phyloP scores from a whole-genome alignment of 2,888 invertebrate genomes.

The Perdita meconis region DNA sequence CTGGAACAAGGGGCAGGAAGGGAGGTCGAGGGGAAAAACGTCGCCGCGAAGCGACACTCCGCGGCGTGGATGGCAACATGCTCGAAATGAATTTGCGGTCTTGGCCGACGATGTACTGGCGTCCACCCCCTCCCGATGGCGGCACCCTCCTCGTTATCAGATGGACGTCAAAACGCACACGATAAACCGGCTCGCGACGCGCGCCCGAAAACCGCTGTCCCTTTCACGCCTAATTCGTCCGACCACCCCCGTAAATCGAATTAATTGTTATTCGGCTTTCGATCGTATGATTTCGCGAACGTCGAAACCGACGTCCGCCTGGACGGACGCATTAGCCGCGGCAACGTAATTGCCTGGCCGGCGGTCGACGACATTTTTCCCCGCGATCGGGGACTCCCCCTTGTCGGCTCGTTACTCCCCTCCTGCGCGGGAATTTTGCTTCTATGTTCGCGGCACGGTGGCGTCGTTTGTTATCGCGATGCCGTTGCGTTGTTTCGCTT shows the following conservation, averaged over 20 bases:
- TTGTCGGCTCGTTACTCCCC: too few species aligned
- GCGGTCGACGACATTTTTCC: conserved; percentile 44
- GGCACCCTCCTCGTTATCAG: conserved; percentile 35
- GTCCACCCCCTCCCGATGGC: not conserved
- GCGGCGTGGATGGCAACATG: conserved; percentile 39
- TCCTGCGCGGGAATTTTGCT: too few species aligned
- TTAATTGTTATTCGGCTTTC: conserved; percentile 70
- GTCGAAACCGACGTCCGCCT: conserved; percentile 17
- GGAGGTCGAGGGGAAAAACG: conserved; percentile 45
- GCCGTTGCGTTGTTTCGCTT: not conserved
- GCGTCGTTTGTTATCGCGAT: too few species aligned
- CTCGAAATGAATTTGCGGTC: conserved; percentile 69
- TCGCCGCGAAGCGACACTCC: conserved; percentile 1
- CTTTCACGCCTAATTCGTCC: conserved; percentile 71
- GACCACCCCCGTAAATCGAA: conserved; percentile 65
- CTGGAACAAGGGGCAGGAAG: not conserved
- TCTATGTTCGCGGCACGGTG: too few species aligned
- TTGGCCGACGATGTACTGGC: conserved; percentile 14
- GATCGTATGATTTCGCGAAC: conserved; percentile 57
- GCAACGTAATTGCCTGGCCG: conserved; percentile 39
- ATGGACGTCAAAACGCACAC: conserved; percentile 62
- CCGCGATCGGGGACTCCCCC: conserved; percentile 25
- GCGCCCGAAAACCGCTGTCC: conserved; percentile 70
- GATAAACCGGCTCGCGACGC: conserved; percentile 58
- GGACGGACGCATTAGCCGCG: conserved; percentile 48